Conservation (phyloP, 2,888 invertebrate species). For the Malthinus seriepunctatus region DNA sequence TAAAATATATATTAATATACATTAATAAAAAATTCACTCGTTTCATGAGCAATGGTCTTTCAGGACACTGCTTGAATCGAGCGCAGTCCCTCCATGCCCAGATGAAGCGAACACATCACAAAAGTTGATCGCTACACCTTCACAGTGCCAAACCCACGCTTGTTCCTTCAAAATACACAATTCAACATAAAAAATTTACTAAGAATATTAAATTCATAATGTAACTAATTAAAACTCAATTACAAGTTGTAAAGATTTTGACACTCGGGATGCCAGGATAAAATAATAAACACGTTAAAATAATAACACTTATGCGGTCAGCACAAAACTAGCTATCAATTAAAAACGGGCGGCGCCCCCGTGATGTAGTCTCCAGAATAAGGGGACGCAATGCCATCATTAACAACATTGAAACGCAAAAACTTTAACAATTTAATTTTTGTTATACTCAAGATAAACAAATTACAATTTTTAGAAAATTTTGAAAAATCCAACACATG, state of each 20-base stretch:
- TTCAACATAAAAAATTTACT: slow-evolving; percentile 29
- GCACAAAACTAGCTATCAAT: slow-evolving; percentile 31
- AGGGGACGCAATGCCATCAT: slow-evolving; percentile 45
- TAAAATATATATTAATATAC: slow-evolving; percentile 72
- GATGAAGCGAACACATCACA: slow-evolving; percentile 33
- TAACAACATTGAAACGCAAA: slow-evolving; percentile 45
- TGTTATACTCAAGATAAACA: slow-evolving; percentile 28
- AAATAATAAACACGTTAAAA: slow-evolving; percentile 49
- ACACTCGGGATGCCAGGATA: slow-evolving; percentile 49
- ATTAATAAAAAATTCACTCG: slow-evolving; percentile 52
- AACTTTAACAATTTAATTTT: slow-evolving; percentile 53
- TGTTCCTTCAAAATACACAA: slow-evolving; percentile 32
- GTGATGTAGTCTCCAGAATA: slow-evolving; percentile 50
- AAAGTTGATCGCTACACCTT: slow-evolving; percentile 32
- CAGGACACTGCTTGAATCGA: slow-evolving; percentile 48
- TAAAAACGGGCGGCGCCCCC: slow-evolving; percentile 43
- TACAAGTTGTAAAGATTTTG: slow-evolving; percentile 41
- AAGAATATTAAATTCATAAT: slow-evolving; percentile 33
- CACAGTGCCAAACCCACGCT: slow-evolving; percentile 51
- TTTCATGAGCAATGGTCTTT: slow-evolving; percentile 48
- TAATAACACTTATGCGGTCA: slow-evolving; percentile 44
- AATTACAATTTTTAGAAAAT: slow-evolving; percentile 41
- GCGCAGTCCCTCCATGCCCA: slow-evolving; percentile 49
- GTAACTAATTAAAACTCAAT: slow-evolving; percentile 26
- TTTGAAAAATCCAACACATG: slow-evolving; percentile 51